Evolutionary conservation across 2,113 vertebrate genomes (phyloP).

Genomic region (Podilymbus podiceps): DNA sequence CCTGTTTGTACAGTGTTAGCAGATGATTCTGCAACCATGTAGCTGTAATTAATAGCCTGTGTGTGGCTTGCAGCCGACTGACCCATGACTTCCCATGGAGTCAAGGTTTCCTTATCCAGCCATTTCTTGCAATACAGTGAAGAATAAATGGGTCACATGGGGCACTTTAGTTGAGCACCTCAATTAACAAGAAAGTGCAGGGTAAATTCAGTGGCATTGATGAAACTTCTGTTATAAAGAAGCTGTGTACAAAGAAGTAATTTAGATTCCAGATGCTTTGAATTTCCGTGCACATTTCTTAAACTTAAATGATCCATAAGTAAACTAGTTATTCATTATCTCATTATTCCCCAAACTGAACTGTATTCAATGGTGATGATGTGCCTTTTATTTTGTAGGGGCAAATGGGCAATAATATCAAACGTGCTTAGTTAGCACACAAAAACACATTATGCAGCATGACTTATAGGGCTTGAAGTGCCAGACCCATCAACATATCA

Average conservation of each 20-base stretch:
- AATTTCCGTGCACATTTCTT: neutral
- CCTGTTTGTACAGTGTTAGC: neutral
- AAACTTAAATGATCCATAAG: neutral
- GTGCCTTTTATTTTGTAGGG: neutral
- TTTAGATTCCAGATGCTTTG: slow-evolving; percentile 11
- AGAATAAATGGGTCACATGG: neutral
- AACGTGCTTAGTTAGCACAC: neutral
- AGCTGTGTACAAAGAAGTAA: neutral
- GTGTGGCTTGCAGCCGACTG: neutral
- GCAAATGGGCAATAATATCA: neutral
- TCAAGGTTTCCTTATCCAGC: neutral
- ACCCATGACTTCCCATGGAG: slow-evolving; percentile 9
- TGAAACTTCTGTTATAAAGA: slow-evolving; percentile 13
- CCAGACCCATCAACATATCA: neutral
- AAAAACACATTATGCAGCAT: neutral
- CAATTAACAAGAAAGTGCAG: slow-evolving; percentile 8
- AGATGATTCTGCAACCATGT: neutral
- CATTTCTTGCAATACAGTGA: neutral
- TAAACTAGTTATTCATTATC: neutral
- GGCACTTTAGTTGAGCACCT: neutral
- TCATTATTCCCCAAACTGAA: neutral
- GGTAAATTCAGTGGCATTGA: slow-evolving; percentile 7
- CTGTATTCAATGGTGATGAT: neutral
- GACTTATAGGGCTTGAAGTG: neutral
- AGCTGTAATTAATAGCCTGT: slow-evolving; percentile 31